A percentile compares a stretch with the other conserved stretches of the same genome.
phyloP scores from a whole-genome alignment of 2,888 invertebrate species.

The Limnephilus marmoratus region DNA sequence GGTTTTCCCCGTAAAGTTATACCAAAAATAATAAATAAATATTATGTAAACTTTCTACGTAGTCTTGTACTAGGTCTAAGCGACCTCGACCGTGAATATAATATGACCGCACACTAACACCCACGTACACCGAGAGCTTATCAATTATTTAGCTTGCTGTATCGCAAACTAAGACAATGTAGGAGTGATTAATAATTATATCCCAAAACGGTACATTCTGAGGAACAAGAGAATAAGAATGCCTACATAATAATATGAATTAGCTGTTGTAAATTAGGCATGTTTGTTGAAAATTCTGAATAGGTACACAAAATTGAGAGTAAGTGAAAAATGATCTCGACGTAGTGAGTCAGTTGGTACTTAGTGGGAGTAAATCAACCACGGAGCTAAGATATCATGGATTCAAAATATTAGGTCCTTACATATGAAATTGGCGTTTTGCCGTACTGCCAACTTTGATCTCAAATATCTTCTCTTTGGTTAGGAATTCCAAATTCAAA shows the following conservation, averaged over 20 bases:
- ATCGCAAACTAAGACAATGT: not conserved
- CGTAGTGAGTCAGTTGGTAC: not conserved
- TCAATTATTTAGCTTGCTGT: not conserved
- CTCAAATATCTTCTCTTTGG: too few relatives aligned
- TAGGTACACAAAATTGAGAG: conserved; percentile 6
- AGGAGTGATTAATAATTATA: not conserved
- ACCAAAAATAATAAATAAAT: too few relatives aligned
- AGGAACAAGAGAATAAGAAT: not conserved
- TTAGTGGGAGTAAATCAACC: not conserved
- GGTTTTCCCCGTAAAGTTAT: too few relatives aligned
- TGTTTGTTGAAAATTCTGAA: not conserved
- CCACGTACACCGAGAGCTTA: not conserved
- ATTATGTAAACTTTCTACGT: not conserved
- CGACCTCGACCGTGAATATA: not conserved
- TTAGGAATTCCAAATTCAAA: too few relatives aligned
- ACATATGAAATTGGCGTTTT: too few relatives aligned
- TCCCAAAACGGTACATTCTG: not conserved
- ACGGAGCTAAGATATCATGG: not conserved
- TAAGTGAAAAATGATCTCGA: conserved; percentile 22
- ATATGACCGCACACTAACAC: not conserved
- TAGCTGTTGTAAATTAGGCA: not conserved
- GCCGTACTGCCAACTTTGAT: too few relatives aligned
- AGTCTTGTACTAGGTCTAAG: not conserved
- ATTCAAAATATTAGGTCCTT: too few relatives aligned
- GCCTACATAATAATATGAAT: not conserved